Percentiles rank a stretch among this genome's conserved stretches.
phyloP scores from a whole-genome alignment of 2,797 vertebrate genomes.

The Eupleurogrammus muticus region DNA sequence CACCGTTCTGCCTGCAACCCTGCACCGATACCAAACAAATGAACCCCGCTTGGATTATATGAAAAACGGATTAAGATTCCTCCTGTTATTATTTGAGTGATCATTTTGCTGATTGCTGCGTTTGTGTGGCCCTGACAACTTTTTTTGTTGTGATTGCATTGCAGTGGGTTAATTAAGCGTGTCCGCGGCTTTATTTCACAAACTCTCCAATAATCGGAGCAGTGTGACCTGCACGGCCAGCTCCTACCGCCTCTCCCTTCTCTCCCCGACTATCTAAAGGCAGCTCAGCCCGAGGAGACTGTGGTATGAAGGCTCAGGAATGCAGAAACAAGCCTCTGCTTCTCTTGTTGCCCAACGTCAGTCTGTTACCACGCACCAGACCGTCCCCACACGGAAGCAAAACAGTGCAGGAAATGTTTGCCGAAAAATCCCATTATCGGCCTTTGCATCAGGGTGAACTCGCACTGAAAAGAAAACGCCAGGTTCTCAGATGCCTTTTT shows the following conservation, averaged over 20 bases:
- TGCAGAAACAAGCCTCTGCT: slow-evolving; percentile 58
- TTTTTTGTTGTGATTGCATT: slow-evolving; percentile 33
- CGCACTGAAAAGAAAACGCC: neutral
- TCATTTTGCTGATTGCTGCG: slow-evolving; percentile 16
- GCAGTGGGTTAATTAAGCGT: slow-evolving; percentile 4
- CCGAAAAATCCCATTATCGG: slow-evolving; percentile 7
- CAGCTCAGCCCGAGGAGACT: slow-evolving; percentile 33
- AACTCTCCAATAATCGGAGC: slow-evolving; percentile 32
- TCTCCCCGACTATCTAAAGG: slow-evolving; percentile 40
- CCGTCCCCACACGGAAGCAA: slow-evolving; percentile 7
- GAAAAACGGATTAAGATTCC: slow-evolving; percentile 45
- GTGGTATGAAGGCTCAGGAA: slow-evolving; percentile 58
- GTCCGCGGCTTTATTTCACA: slow-evolving; percentile 28
- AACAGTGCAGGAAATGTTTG: slow-evolving; percentile 38
- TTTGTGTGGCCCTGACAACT: slow-evolving; percentile 16
- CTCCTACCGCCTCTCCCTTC: slow-evolving; percentile 20
- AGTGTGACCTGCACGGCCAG: slow-evolving; percentile 19
- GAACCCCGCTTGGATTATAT: slow-evolving; percentile 57
- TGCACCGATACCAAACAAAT: slow-evolving; percentile 63
- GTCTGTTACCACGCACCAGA: slow-evolving; percentile 31
- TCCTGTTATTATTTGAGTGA: slow-evolving; percentile 26
- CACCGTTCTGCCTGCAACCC: slow-evolving; percentile 39
- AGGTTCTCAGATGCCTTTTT: neutral
- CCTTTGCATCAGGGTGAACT: too few species aligned
- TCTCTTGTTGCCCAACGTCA: slow-evolving; percentile 45